phyloP scores from a whole-genome alignment of 2,113 vertebrate genomes.

The Oncorhynchus nerka region DNA sequence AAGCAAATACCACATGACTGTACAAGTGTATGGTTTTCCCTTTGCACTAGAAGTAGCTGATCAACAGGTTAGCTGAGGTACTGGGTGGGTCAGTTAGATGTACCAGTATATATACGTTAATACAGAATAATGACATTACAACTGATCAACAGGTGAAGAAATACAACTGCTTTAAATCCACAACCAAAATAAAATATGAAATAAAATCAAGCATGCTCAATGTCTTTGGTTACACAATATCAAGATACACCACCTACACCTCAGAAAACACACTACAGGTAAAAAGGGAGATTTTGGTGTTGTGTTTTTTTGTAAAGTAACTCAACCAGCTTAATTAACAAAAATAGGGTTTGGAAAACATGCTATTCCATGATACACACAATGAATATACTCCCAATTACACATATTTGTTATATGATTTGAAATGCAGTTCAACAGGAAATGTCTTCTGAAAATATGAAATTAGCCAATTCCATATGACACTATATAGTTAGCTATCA shows the following conservation, averaged over 20 bases:
- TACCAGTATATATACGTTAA: slow-evolving; percentile 78
- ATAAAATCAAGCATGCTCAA: slow-evolving; percentile 78
- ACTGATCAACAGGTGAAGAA: slow-evolving; percentile 67
- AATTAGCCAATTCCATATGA: not conserved
- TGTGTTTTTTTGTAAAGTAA: slow-evolving; percentile 5
- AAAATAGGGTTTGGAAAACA: slow-evolving; percentile 10
- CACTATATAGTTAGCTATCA: not conserved
- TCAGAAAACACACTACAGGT: slow-evolving; percentile 64
- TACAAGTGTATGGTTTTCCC: slow-evolving; percentile 69
- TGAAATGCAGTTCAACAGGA: slow-evolving; percentile 33
- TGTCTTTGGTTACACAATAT: slow-evolving; percentile 91
- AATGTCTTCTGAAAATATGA: slow-evolving; percentile 19
- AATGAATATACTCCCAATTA: not conserved
- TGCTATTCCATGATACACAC: slow-evolving; percentile 14
- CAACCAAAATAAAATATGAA: slow-evolving; percentile 46
- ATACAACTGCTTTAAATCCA: slow-evolving; percentile 56
- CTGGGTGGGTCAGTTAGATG: slow-evolving; percentile 82
- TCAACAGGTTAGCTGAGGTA: slow-evolving; percentile 85
- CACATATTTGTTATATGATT: not conserved
- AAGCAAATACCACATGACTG: slow-evolving; percentile 66
- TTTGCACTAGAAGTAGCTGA: slow-evolving; percentile 70
- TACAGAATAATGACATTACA: slow-evolving; percentile 64
- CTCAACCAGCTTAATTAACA: slow-evolving; percentile 14
- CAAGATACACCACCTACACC: slow-evolving; percentile 44
- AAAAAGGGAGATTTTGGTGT: slow-evolving; percentile 55